Conservation (phyloP, 2,888 invertebrate genomes). For the Drosophila pegasa region DNA sequence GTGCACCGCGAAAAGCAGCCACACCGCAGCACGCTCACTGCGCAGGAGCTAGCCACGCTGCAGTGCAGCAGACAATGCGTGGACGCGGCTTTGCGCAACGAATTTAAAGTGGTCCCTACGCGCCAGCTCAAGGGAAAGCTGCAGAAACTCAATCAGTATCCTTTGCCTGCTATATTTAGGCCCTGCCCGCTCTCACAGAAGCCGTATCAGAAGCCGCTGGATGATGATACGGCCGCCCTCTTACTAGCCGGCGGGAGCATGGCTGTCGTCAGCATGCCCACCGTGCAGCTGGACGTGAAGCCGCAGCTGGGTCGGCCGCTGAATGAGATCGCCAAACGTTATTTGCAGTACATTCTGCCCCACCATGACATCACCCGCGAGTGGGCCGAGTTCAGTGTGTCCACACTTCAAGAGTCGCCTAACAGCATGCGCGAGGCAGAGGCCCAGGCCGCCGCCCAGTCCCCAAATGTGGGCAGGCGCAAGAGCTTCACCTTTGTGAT, state of each 20-base stretch:
- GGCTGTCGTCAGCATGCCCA: conserved; percentile 83
- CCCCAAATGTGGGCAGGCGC: conserved; percentile 56
- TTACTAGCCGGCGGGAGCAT: conserved; percentile 80
- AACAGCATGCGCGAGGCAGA: conserved; percentile 57
- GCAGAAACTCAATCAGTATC: conserved; percentile 69
- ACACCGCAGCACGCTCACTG: conserved; percentile 59
- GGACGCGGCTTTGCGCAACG: conserved; percentile 64
- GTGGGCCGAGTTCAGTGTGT: conserved; percentile 85
- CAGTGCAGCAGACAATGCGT: conserved; percentile 55
- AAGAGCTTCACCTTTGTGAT: conserved; percentile 86
- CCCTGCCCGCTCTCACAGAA: conserved; percentile 84
- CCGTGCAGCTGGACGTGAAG: conserved; percentile 82
- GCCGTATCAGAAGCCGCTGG: conserved; percentile 73
- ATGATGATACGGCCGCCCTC: conserved; percentile 78
- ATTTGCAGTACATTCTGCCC: conserved; percentile 83
- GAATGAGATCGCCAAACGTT: conserved; percentile 82
- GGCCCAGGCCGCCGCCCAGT: conserved; percentile 58
- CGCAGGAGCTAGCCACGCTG: conserved; percentile 9
- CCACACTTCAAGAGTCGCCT: conserved; percentile 71
- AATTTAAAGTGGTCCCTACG: conserved; percentile 69
- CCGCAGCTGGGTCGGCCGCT: conserved; percentile 81
- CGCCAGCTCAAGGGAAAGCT: conserved; percentile 25
- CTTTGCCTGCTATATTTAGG: conserved; percentile 70
- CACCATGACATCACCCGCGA: conserved; percentile 83
- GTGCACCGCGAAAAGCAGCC: conserved; percentile 67